Conservation (phyloP, 2,113 vertebrate species). For the Crypturellus undulatus region DNA sequence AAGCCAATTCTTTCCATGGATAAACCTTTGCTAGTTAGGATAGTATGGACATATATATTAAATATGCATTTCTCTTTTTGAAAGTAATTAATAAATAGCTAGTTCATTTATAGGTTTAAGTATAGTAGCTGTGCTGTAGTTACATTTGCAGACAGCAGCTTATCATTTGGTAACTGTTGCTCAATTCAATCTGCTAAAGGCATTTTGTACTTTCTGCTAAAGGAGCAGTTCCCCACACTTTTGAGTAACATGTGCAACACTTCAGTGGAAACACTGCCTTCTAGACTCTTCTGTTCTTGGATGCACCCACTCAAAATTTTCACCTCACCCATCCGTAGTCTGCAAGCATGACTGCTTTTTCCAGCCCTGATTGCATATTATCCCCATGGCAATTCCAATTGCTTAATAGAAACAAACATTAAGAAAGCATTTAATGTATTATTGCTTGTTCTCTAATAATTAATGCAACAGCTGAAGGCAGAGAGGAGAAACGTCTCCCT, state of each 20-base stretch:
- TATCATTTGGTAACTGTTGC: neutral
- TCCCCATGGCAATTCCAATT: conserved; percentile 50
- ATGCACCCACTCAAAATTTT: neutral
- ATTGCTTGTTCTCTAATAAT: conserved; percentile 11
- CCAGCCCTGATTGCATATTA: conserved; percentile 11
- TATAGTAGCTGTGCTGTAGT: neutral
- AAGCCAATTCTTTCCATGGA: neutral
- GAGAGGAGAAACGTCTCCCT: conserved; percentile 11
- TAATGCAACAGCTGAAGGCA: conserved; percentile 14
- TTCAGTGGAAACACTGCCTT: neutral
- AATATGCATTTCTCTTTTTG: neutral
- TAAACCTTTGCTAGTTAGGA: neutral
- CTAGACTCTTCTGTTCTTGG: neutral
- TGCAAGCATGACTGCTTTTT: neutral
- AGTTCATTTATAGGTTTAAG: neutral
- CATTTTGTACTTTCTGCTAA: neutral
- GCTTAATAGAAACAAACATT: conserved; percentile 47
- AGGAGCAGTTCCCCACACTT: neutral
- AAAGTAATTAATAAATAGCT: neutral
- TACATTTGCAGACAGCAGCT: neutral
- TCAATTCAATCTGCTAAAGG: neutral
- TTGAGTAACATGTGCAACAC: neutral
- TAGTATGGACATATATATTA: neutral
- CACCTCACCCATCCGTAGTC: neutral
- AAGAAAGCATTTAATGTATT: conserved; percentile 37